phyloP scores from a whole-genome alignment of 2,113 vertebrate genomes.

The Passer montanus region DNA sequence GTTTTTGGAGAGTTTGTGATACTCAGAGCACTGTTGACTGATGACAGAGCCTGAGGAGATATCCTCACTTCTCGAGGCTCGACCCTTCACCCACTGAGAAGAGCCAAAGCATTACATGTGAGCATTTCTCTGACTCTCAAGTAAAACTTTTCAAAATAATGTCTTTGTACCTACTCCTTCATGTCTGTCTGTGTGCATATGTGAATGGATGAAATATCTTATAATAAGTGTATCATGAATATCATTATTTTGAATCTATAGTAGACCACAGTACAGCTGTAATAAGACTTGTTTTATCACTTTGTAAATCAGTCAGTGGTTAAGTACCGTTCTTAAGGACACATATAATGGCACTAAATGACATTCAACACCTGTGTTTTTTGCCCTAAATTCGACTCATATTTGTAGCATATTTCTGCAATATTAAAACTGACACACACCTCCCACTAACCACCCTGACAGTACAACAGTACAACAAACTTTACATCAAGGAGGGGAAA shows the following conservation, averaged over 20 bases:
- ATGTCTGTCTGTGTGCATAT: background rate
- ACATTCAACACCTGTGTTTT: background rate
- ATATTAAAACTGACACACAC: background rate
- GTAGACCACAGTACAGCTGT: too few relatives aligned
- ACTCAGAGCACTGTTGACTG: background rate
- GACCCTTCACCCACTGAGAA: background rate
- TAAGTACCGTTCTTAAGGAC: background rate
- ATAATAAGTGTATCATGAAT: background rate
- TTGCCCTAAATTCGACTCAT: background rate
- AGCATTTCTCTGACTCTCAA: background rate
- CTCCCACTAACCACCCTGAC: background rate
- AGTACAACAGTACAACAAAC: background rate
- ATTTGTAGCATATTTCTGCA: background rate
- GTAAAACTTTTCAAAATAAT: background rate
- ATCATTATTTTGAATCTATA: background rate
- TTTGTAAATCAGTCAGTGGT: background rate
- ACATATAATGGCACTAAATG: background rate
- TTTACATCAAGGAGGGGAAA: background rate
- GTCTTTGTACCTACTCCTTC: fast-evolving
- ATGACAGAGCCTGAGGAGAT: background rate
- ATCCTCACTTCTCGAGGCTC: background rate
- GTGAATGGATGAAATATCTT: background rate
- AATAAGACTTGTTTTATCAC: background rate
- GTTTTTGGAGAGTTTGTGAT: background rate
- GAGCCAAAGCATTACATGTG: background rate